Evolutionary conservation across 2,888 invertebrate genomes (phyloP), one percentile per base, ranked within the genome.

Genomic region (Lycocerus yunnanus): DNA sequence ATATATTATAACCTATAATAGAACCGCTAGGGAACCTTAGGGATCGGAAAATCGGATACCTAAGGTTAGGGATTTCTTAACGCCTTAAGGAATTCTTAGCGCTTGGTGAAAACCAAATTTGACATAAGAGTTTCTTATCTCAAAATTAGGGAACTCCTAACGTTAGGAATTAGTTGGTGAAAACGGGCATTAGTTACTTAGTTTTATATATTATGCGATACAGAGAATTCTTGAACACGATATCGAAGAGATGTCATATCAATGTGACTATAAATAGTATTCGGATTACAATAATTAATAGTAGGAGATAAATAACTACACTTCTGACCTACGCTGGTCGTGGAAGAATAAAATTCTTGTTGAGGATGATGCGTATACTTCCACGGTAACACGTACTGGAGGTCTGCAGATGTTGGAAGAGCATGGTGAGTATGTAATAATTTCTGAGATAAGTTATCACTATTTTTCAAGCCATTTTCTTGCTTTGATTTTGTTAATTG

Each of bases 341-440:
- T 80, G 71, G 80, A 82, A 6, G 81, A 77, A 68, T 85, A 85
- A 16, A 86, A 74, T 66, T 86, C 86, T 58, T 84, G 82, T 67
- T 85, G 85, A 20, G 82, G 80, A 69, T 86, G 86, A 75, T 86
- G 86, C 13, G 83, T 80, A 75, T 86, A 86, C 79, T 87, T 87
- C 87, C 87, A 87, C 1, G 87, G 87, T 81, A 87, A 81, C 65
- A 87, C 83, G 75, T 87, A 87, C 74, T 86, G 87, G 18, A 87
- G 70, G 74, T 87, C 86, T 1, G 82, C 66, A 0, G 80, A 65
- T 2, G 81, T 67, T 16, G 78, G 82, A 60, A 77, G 76, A 24
- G 77, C 78, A 65, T 79, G 82, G 69, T 84, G 84, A 72, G 83
- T 84, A 10, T 82, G 77, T 74, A 83, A 83, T 27, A 82, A 73